Evolutionary conservation across 2,113 vertebrate species (phyloP), one percentile per base, ranked within the genome.

Genomic region (Thryonomys swinderianus): DNA sequence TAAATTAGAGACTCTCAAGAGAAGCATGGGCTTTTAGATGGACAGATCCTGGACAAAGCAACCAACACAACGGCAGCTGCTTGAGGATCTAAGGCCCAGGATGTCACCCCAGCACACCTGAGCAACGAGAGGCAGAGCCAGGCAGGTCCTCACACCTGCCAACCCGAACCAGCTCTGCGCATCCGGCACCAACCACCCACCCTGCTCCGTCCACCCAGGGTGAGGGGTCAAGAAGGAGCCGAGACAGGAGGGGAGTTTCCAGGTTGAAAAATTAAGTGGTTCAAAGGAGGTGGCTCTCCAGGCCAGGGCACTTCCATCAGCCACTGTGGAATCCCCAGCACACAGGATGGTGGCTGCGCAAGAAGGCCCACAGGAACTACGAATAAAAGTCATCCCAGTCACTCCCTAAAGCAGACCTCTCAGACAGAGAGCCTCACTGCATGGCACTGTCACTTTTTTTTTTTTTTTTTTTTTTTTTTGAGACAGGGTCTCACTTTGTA

Each of bases 371-470:
- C 12, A 8, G 57, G 48, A 88, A 21, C 51, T 17, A 11, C 1
- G 74, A 42, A 69, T 2, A 18, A n/a, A 86, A 67, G 55, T 23
- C 55, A 10, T 4, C 18, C 42, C 0, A 20, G 55, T 8, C 51
- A 23, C n/a, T 55, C 79, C 51, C 51, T 34, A 78, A 81, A 85
- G 76, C 21, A 57, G 71, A 61, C 11, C 69, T 67, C 48, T 69
- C 9, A 45, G 61, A 48, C 73, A 34, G 64, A 61, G 23, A 18
- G 9, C 48, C 21, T 74, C 30, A 25, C 67, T 64, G 17, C 20
- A 82, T 67, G 32, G 32, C 48, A 82, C 13, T 45, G 62, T 78
- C 87, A 14, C 78, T 93, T 86, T 83, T 86, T 83, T 93, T 90
- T 85, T 69, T n/a, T n/a, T n/a, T n/a, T n/a, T n/a, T n/a, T n/a